Percentiles rank a stretch among this genome's conserved stretches.
Evolutionary conservation across 2,113 vertebrate genomes (phyloP).

Genomic region (Petromus typicus): DNA sequence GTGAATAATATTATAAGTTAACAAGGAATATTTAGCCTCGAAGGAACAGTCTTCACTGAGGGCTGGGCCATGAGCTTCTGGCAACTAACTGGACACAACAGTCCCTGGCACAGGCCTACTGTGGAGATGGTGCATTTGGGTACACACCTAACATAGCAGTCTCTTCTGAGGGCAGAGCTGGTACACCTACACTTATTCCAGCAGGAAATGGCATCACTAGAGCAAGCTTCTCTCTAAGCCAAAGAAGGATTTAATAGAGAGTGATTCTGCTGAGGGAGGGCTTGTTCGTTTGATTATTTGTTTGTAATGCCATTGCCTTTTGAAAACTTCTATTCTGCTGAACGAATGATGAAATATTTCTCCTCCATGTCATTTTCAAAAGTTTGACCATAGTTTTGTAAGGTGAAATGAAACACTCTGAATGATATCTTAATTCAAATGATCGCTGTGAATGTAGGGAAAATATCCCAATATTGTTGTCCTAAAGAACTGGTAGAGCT

Average conservation of each 20-base stretch:
- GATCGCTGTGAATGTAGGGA: neutral
- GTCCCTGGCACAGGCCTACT: neutral
- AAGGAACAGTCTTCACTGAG: neutral
- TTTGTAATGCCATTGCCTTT: neutral
- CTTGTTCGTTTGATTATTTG: neutral
- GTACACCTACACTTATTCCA: neutral
- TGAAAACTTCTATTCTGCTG: neutral
- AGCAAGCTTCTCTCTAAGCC: neutral
- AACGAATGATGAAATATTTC: neutral
- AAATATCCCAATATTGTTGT: conserved; percentile 2
- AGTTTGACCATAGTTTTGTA: neutral
- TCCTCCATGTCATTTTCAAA: neutral
- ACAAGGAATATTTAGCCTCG: neutral
- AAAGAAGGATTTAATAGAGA: neutral
- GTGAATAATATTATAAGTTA: neutral
- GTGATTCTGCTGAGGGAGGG: neutral
- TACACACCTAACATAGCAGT: neutral
- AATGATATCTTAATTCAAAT: neutral
- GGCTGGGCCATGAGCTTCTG: neutral
- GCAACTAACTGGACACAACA: neutral
- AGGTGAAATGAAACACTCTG: neutral
- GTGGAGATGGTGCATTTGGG: no score
- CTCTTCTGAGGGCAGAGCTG: neutral
- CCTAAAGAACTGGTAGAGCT: neutral
- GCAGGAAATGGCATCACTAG: neutral